phyloP scores from a whole-genome alignment of 1,140 invertebrate genomes.

The Calycopis cecrops region DNA sequence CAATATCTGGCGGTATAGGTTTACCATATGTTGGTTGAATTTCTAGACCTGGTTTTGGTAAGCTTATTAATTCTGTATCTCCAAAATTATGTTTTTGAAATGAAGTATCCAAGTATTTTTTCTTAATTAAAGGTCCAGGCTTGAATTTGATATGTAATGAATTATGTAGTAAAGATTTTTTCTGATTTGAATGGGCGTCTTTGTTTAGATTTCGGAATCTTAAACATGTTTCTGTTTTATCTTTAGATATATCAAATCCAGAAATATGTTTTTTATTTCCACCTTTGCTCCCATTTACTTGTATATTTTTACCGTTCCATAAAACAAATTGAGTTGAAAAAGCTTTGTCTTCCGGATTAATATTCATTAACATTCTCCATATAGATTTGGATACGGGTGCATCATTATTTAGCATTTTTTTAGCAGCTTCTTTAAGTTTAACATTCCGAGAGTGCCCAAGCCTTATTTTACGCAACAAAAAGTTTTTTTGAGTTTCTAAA shows the following conservation, averaged over 20 bases:
- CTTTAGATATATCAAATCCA: constrained; percentile 41
- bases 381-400: constrained; percentile 44
- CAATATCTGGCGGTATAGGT: constrained; percentile 39
- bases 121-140: constrained; percentile 54
- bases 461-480: constrained; percentile 55
- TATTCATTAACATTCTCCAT: constrained; percentile 63
- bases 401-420: constrained; percentile 41
- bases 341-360: constrained; percentile 46
- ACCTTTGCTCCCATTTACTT: constrained; percentile 57
- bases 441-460: constrained; percentile 41
- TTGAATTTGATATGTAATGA: constrained; percentile 60
- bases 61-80: constrained; percentile 38
- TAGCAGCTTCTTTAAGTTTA: constrained; percentile 44
- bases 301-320: constrained; percentile 53
- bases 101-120: constrained; percentile 50
- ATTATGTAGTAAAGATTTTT: constrained; percentile 39
- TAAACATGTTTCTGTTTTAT: constrained; percentile 23
- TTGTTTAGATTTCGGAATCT: constrained; percentile 15
- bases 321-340: constrained; percentile 49
- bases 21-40: constrained; percentile 43
- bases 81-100: constrained; percentile 59
- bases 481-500: constrained; percentile 51
- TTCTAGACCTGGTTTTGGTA: constrained; percentile 50
- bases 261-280: constrained; percentile 50
- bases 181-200: constrained; percentile 27